Evolutionary conservation across 2,797 vertebrate genomes (phyloP).

Genomic region (Rhadinocentrus ornatus): DNA sequence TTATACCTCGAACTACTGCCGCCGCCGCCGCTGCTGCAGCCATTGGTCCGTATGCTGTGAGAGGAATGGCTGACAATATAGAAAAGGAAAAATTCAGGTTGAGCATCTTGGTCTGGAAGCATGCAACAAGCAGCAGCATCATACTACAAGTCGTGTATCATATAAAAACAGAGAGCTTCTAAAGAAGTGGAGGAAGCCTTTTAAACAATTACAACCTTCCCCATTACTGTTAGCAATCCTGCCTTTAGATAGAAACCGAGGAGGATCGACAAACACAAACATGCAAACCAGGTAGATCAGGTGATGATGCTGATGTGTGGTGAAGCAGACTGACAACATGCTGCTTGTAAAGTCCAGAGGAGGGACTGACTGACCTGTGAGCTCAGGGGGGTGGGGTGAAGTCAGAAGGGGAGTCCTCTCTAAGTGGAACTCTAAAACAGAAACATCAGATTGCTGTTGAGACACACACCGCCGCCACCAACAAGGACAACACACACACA

Average conservation of each 20-base stretch:
- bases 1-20: slow-evolving; percentile 93
- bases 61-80: slow-evolving; percentile 90
- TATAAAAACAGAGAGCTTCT: not conserved
- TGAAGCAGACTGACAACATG: slow-evolving; percentile 65
- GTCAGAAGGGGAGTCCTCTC: slow-evolving; percentile 99
- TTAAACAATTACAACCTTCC: slow-evolving; percentile 10
- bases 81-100: slow-evolving; percentile 26
- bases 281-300: slow-evolving; percentile 60
- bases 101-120: slow-evolving; percentile 7
- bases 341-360: slow-evolving; percentile 89
- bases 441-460: slow-evolving; percentile 95
- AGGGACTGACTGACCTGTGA: slow-evolving; percentile 98
- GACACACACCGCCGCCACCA: slow-evolving; percentile 64
- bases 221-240: slow-evolving; percentile 53
- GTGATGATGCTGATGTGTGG: slow-evolving; percentile 30
- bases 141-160: slow-evolving; percentile 12
- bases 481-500: slow-evolving; percentile 45
- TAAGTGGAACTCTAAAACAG: slow-evolving; percentile 99
- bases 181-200: slow-evolving; percentile 17
- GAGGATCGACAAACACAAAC: slow-evolving; percentile 70
- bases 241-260: slow-evolving; percentile 36
- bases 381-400: slow-evolving; percentile 99
- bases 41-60: slow-evolving; percentile 97
- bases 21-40: slow-evolving; percentile 92
- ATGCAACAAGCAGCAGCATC: not conserved